These are phyloP conservation scores for Tamias sibiricus DNA, from an alignment of 2,113 vertebrate genomes.

Conservation along the genomic window DNA sequence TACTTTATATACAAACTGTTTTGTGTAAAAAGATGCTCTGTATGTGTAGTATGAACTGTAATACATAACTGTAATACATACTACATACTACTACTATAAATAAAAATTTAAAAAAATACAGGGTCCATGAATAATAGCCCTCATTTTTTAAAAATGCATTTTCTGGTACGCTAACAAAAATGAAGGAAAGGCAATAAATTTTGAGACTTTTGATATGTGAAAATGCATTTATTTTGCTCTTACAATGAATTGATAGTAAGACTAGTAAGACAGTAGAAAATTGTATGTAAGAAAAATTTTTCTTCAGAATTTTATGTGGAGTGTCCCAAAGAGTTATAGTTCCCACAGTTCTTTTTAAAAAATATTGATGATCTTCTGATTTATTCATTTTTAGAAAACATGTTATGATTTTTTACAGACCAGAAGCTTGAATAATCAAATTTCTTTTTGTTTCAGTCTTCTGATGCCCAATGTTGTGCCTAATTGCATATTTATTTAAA, in stretches of 20 bases:
- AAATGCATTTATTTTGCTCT: not conserved
- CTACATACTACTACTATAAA: too few species aligned
- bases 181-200: not conserved
- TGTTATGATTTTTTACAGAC: not conserved
- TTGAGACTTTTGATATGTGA: not conserved
- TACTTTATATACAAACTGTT: too few species aligned
- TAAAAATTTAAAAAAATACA: too few species aligned
- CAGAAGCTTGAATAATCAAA: not conserved
- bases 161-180: conserved; percentile 4
- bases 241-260: not conserved
- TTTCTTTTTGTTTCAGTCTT: not conserved
- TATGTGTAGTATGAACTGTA: too few species aligned
- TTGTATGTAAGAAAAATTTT: not conserved
- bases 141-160: not conserved
- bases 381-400: not conserved
- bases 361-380: not conserved
- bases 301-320: not conserved
- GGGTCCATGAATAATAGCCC: not conserved
- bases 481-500: not conserved
- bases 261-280: not conserved
- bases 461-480: not conserved
- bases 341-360: not conserved
- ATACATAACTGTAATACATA: too few species aligned
- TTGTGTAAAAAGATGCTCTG: too few species aligned
- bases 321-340: not conserved